Evolutionary conservation across 2,113 vertebrate species (phyloP).

Genomic region (Bubo scandiacus): DNA sequence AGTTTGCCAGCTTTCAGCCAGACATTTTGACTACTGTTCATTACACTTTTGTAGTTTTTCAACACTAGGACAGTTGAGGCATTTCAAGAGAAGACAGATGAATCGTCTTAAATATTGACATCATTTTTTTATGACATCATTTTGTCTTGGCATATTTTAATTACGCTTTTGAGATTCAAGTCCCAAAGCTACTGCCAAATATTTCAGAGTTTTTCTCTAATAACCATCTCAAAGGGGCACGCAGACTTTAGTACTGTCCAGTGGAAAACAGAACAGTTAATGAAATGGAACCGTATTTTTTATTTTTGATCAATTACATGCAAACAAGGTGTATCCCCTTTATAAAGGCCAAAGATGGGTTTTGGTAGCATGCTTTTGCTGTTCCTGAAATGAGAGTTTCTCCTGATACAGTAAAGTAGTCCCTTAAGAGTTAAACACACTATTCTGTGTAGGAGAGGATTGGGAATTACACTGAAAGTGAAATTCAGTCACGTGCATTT

Average conservation of each 20-base stretch:
- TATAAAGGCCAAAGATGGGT: not conserved
- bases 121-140: too few species aligned
- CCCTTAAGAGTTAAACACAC: not conserved
- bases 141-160: fast-evolving
- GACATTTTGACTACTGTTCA: too few species aligned
- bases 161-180: not conserved
- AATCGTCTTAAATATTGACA: not conserved
- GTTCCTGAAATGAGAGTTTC: not conserved
- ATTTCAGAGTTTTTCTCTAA: not conserved
- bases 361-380: not conserved
- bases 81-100: not conserved
- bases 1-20: too few species aligned
- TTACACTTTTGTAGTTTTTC: not conserved
- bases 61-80: not conserved
- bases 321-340: not conserved
- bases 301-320: not conserved
- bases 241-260: not conserved
- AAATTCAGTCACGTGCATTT: not conserved
- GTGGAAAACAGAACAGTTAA: not conserved
- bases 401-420: not conserved
- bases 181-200: not conserved
- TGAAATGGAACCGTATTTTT: not conserved
- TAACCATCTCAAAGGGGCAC: not conserved
- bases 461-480: not conserved
- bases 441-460: not conserved